A percentile compares a stretch with the other conserved stretches of the same genome.
Evolutionary conservation across 2,888 invertebrate genomes (phyloP).

Genomic region (Baccha elongata): DNA sequence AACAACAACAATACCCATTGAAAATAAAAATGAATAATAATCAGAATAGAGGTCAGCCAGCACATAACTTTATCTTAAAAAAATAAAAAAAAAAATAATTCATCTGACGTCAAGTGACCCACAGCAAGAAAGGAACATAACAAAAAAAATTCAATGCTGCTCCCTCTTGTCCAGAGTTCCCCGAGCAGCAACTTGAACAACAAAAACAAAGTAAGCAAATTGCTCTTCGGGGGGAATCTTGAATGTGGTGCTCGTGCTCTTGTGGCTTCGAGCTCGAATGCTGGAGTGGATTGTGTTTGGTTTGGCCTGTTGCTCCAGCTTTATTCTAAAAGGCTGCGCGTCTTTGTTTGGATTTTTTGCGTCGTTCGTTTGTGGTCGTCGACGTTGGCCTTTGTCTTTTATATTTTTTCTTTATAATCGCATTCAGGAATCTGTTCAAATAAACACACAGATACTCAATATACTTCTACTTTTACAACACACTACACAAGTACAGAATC

Average conservation of each 20-base stretch:
- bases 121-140: constrained; percentile 13
- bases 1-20: constrained; percentile 6
- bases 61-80: constrained; percentile 17
- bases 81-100: constrained; percentile 21
- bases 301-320: constrained; percentile 50
- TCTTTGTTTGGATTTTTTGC: constrained; percentile 50
- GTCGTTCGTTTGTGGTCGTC: not conserved
- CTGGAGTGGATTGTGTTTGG: too few species aligned
- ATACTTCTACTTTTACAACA: too few species aligned
- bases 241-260: constrained; percentile 23
- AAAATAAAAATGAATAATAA: constrained; percentile 7
- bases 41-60: constrained; percentile 56
- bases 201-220: constrained; percentile 59
- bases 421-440: constrained; percentile 54
- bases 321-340: constrained; percentile 9
- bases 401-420: constrained; percentile 45
- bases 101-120: constrained; percentile 58
- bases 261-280: constrained; percentile 29
- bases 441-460: constrained; percentile 25
- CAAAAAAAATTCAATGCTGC: not conserved
- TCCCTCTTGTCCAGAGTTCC: not conserved
- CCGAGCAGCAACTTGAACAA: constrained; percentile 3
- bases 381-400: constrained; percentile 9
- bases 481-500: not conserved
- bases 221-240: constrained; percentile 46